Evolutionary conservation across 1,140 invertebrate species (phyloP).

Genomic region (Trinorchestia longiramus): DNA sequence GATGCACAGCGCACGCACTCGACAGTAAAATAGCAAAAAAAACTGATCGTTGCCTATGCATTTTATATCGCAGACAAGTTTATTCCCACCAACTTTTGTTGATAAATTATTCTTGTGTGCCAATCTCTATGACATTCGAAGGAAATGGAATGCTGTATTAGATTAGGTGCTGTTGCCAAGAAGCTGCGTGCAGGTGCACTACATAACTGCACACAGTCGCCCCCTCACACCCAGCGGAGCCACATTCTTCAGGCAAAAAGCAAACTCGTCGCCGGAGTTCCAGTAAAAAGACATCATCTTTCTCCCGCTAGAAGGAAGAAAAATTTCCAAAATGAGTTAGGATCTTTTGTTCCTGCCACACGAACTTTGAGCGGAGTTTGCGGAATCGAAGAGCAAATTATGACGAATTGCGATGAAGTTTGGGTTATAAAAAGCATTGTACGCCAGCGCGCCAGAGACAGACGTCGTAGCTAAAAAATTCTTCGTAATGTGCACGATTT

Average conservation of each 20-base stretch:
- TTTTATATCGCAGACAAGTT: not conserved
- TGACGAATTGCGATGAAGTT: constrained; percentile 50
- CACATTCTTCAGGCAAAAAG: not conserved
- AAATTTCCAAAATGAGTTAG: constrained; percentile 45
- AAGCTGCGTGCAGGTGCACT: not conserved
- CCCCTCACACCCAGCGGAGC: not conserved
- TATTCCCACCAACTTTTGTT: not conserved
- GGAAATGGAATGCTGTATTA: not conserved
- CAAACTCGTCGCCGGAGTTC: not conserved
- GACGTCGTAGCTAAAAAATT: not conserved
- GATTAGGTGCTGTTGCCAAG: not conserved
- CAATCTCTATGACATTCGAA: not conserved
- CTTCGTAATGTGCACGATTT: not conserved
- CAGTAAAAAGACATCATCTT: constrained; percentile 22
- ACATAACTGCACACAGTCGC: not conserved
- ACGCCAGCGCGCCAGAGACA: not conserved
- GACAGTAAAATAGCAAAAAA: not conserved
- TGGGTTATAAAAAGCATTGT: not conserved
- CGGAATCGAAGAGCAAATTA: constrained; percentile 55
- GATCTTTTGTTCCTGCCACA: constrained; percentile 53
- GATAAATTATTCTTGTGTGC: not conserved
- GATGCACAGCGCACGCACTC: not conserved
- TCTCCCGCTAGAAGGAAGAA: not conserved
- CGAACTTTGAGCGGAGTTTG: constrained; percentile 48
- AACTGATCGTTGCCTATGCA: not conserved